Evolutionary conservation across 2,113 vertebrate species (phyloP), one percentile per base, ranked within the genome.

Genomic region (Oceanodroma tethys): DNA sequence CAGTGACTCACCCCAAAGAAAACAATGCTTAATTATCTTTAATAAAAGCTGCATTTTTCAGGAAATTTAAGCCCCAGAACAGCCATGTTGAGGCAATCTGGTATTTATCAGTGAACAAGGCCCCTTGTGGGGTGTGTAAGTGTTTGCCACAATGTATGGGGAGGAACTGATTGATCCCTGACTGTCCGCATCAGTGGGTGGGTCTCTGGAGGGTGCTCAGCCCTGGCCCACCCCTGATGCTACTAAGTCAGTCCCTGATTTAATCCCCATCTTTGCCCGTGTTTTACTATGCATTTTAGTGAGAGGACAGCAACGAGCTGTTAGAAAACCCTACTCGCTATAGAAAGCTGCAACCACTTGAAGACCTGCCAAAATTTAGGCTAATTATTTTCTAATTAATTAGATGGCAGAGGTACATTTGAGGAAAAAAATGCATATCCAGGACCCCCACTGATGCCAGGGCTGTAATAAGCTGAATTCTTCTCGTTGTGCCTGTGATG

Each of bases 11-110:
- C 81, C 74, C 92, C 71, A 97, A 97, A 96, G 94, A 96, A 98
- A 98, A 96, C 93, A 97, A 93, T 74, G 60, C 32, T 88, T 97
- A 94, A 97, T 97, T 98, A 88, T 53, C 94, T 78, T 96, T 92
- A 96, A 86, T 79, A 96, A 97, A 96, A 82, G 65, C 81, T 93
- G 59, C 85, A 72, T 97, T 98, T 96, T 95, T 88, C 72, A 55
- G 95, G 90, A 88, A 91, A 96, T 81, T 80, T 43, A 65, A 94
- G 89, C 94, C 86, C 73, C 91, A 71, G 75, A 89, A 65, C 81
- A 93, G 80, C 58, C 45, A 75, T 84, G 78, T 56, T 79, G 59
- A 86, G 75, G 76, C 95, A 96, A 95, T 96, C 90, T 97, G 96
- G 62, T 82, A 78, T 97, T 97, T 97, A 80, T 96, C 93, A 92